Conservation (phyloP, 2,888 invertebrate genomes). For the Torymus tubicola region DNA sequence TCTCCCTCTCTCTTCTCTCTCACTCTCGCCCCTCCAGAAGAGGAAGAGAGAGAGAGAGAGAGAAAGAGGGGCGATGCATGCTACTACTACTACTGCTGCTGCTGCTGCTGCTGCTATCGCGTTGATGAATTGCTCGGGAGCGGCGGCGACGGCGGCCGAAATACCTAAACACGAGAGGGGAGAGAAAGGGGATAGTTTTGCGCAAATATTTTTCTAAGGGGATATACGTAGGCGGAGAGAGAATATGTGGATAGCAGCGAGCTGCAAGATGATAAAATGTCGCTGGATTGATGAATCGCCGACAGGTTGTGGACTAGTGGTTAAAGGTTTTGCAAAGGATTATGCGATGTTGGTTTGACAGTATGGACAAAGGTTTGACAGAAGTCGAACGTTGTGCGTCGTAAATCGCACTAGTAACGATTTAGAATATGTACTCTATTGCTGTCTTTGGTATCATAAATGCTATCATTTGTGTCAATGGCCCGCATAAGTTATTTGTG, state of each 20-base stretch:
- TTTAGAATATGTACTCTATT: no score
- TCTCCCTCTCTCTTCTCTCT: constrained; percentile 19
- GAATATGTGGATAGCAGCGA: constrained; percentile 5
- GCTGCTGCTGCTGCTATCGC: constrained; percentile 56
- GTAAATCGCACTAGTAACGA: no score
- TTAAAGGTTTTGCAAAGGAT: no score
- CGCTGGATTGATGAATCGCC: constrained; percentile 11
- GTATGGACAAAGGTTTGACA: no score
- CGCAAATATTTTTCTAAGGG: constrained; percentile 10
- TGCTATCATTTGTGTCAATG: no score
- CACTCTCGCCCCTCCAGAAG: constrained; percentile 9
- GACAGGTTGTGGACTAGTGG: background rate
- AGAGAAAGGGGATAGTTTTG: background rate
- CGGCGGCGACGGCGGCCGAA: constrained; percentile 14
- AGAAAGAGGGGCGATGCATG: constrained; percentile 57
- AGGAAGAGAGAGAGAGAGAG: constrained; percentile 22
- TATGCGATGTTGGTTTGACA: no score
- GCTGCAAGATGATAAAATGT: background rate
- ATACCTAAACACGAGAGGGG: constrained; percentile 35
- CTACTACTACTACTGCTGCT: no score
- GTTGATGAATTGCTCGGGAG: constrained; percentile 68
- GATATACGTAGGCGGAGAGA: background rate
- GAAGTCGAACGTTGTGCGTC: no score
- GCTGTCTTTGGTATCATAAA: no score
- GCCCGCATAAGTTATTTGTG: no score